A percentile compares a stretch with the other conserved stretches of the same genome.
Evolutionary conservation across 2,797 vertebrate genomes (phyloP).

Genomic region (Manis pentadactyla): DNA sequence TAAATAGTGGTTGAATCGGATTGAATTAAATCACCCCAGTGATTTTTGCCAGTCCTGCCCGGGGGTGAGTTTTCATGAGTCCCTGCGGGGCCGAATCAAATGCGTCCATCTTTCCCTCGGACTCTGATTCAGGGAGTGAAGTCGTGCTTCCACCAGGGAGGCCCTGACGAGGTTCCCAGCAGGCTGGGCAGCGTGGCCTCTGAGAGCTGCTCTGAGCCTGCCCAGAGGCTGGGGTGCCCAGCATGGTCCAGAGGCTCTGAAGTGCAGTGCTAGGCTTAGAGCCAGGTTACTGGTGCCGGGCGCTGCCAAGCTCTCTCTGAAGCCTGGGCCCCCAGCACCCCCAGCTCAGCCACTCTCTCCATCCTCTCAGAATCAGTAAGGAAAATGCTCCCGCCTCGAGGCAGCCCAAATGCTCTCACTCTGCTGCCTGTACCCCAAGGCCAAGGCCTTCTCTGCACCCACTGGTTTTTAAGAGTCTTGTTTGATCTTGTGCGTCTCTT

Average conservation of each 20-base stretch:
- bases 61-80: background rate
- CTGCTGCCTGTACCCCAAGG: accelerated
- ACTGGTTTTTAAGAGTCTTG: background rate
- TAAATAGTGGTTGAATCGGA: background rate
- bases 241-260: background rate
- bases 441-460: background rate
- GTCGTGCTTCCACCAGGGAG: background rate
- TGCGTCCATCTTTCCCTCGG: background rate
- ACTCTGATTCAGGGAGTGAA: background rate
- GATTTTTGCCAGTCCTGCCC: background rate
- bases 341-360: no score
- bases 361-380: accelerated
- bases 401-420: background rate
- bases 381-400: background rate
- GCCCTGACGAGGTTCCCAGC: background rate
- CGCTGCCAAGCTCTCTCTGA: background rate
- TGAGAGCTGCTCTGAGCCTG: background rate
- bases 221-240: background rate
- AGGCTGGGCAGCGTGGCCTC: accelerated
- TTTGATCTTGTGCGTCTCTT: background rate
- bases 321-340: background rate
- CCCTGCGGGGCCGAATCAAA: background rate
- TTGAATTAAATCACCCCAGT: conserved; percentile 33
- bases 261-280: background rate
- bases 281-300: accelerated